Conservation (phyloP, 2,888 invertebrate genomes). For the Cephus sareptanus region DNA sequence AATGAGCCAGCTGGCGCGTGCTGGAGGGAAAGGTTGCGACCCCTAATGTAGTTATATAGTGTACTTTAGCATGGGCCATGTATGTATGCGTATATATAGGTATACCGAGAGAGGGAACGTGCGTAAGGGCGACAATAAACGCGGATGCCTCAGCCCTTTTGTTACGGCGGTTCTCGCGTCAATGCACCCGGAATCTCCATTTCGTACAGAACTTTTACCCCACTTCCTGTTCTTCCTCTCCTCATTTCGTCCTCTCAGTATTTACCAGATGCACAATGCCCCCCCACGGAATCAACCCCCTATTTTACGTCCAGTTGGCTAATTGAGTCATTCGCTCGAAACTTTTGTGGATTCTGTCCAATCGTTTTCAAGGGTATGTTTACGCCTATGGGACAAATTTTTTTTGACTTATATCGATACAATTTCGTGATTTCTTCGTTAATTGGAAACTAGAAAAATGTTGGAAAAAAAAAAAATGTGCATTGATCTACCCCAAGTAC, state of each 20-base stretch:
- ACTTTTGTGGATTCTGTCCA: neutral
- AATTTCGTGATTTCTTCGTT: neutral
- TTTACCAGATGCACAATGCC: constrained; percentile 9
- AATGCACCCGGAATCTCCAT: constrained; percentile 58
- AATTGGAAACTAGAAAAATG: neutral
- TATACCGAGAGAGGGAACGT: constrained; percentile 9
- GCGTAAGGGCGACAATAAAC: constrained; percentile 45
- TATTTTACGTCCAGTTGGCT: neutral
- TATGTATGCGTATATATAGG: constrained; percentile 17
- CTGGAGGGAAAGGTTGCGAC: constrained; percentile 59
- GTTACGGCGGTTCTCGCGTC: constrained; percentile 65
- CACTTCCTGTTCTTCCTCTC: constrained; percentile 15
- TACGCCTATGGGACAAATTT: neutral
- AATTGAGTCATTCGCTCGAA: neutral
- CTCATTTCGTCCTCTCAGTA: constrained; percentile 25
- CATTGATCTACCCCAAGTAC: neutral
- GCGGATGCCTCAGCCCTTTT: constrained; percentile 65
- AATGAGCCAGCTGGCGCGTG: constrained; percentile 67
- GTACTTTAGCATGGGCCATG: constrained; percentile 45
- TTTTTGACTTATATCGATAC: neutral
- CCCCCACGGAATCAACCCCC: neutral
- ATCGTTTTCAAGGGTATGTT: neutral
- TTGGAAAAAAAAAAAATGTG: too few species aligned
- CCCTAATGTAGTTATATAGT: constrained; percentile 63
- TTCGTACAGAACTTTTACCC: neutral